Evolutionary conservation across 2,113 vertebrate species (phyloP).

Genomic region (Silurus meridionalis): DNA sequence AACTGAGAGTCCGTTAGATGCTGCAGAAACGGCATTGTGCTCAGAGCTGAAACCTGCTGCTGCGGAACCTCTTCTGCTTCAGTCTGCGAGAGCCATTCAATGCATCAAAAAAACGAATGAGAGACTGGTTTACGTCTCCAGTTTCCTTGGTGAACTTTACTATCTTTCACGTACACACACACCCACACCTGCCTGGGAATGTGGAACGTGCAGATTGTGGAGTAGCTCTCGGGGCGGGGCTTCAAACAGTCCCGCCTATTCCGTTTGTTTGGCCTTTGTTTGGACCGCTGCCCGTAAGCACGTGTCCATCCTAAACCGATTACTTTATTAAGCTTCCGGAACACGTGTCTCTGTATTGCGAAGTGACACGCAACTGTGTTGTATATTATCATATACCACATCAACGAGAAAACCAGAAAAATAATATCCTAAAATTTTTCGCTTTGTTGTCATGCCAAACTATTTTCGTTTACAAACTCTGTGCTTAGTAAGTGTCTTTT

Average conservation of each 20-base stretch:
- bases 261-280: background rate
- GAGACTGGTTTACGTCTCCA: background rate
- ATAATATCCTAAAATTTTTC: background rate
- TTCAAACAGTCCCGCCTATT: background rate
- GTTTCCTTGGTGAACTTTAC: background rate
- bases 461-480: background rate
- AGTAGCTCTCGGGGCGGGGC: conserved; percentile 46
- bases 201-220: conserved; percentile 68
- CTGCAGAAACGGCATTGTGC: conserved; percentile 74
- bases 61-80: background rate
- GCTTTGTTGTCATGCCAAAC: too few species aligned
- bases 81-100: background rate
- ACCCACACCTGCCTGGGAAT: conserved; percentile 29
- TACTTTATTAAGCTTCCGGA: conserved; percentile 19
- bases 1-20: conserved; percentile 73
- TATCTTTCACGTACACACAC: background rate
- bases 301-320: background rate
- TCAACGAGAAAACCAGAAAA: background rate
- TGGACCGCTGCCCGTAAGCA: background rate
- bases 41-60: background rate
- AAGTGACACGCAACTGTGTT: background rate
- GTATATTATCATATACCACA: background rate
- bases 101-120: background rate
- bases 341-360: conserved; percentile 1
- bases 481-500: too few species aligned